Conservation (phyloP, 2,113 vertebrate genomes). For the Caretta caretta region DNA sequence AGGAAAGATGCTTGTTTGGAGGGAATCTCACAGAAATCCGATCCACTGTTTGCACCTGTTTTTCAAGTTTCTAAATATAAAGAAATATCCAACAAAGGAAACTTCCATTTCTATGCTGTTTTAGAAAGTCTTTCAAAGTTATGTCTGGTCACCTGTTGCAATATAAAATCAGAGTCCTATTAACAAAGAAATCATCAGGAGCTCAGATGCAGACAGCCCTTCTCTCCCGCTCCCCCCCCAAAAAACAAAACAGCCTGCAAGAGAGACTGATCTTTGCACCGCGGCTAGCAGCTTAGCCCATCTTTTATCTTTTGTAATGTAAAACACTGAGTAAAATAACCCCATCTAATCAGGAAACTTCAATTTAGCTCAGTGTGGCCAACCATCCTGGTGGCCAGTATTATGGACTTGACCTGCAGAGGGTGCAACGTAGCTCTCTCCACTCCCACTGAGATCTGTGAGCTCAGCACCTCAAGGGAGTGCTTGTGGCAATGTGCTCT, state of each 20-base stretch:
- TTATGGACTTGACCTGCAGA: background rate
- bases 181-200: background rate
- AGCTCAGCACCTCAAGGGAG: background rate
- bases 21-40: background rate
- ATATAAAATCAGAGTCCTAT: background rate
- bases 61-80: background rate
- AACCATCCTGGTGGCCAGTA: background rate
- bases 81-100: background rate
- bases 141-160: background rate
- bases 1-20: background rate
- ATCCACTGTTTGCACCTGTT: background rate
- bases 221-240: background rate
- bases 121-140: background rate
- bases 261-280: background rate
- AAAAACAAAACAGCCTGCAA: background rate
- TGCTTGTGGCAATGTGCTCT: constrained; percentile 3
- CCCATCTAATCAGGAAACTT: background rate
- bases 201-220: background rate
- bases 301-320: background rate
- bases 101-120: background rate
- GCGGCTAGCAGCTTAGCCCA: background rate
- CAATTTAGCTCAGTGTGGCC: background rate
- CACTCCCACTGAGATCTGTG: background rate
- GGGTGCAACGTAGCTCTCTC: background rate
- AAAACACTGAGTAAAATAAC: background rate